Conservation (phyloP, 2,113 vertebrate species). For the Salvator merianae region DNA sequence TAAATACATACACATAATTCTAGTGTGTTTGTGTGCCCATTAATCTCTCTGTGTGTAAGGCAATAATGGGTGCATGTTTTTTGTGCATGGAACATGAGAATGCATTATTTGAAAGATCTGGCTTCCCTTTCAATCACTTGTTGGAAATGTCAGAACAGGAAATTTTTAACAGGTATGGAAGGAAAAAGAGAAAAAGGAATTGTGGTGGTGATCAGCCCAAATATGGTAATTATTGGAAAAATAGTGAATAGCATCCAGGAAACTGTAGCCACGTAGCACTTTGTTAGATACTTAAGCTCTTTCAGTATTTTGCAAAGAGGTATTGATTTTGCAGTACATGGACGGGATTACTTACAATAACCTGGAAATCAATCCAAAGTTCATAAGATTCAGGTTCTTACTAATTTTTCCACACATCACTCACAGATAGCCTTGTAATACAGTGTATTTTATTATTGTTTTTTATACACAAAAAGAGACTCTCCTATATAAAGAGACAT, state of each 20-base stretch:
- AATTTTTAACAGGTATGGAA: background rate
- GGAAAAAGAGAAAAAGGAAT: background rate
- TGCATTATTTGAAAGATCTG: background rate
- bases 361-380: constrained; percentile 9
- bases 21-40: too few relatives aligned
- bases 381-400: constrained; percentile 16
- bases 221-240: constrained; percentile 6
- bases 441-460: rapidly evolving
- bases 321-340: constrained; percentile 31
- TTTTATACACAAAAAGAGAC: background rate
- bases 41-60: too few relatives aligned
- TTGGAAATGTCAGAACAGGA: background rate
- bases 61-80: too few relatives aligned
- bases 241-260: constrained; percentile 9
- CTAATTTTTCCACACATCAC: background rate
- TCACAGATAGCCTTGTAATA: constrained; percentile 6
- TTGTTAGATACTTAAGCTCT: constrained; percentile 30
- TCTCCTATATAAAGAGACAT: background rate
- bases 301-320: constrained; percentile 36
- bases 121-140: background rate
- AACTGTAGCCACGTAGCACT: constrained; percentile 23
- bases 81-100: background rate
- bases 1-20: background rate
- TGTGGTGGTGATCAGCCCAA: constrained; percentile 25
- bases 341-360: constrained; percentile 32